A percentile compares a stretch with the other conserved stretches of the same genome.
Evolutionary conservation across 2,888 invertebrate genomes (phyloP).

Genomic region (Pristionchus arcanus): DNA sequence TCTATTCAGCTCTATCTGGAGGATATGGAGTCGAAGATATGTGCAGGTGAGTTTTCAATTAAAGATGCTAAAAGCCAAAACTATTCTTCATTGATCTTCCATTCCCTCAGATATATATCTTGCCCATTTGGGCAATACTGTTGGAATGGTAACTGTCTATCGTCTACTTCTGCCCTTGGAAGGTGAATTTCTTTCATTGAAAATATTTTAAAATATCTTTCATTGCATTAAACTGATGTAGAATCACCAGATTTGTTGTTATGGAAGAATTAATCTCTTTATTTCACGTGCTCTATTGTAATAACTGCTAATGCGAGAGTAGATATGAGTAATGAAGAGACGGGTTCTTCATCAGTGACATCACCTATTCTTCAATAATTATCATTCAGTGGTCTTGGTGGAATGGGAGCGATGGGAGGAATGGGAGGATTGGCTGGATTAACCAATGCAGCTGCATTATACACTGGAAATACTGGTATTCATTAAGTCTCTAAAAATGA

Average conservation of each 20-base stretch:
- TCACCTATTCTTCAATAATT: neutral
- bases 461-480: constrained; percentile 57
- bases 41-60: constrained; percentile 65
- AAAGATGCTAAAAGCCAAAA: neutral
- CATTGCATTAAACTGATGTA: too few relatives aligned
- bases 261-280: too few relatives aligned
- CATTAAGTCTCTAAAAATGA: neutral
- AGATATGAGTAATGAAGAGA: too few relatives aligned
- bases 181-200: neutral
- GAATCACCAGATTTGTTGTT: too few relatives aligned
- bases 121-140: constrained; percentile 78
- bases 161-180: constrained; percentile 60
- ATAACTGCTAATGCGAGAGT: too few relatives aligned
- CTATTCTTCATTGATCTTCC: neutral
- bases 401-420: constrained; percentile 8
- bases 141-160: constrained; percentile 75
- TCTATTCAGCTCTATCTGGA: constrained; percentile 74
- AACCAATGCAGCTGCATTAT: constrained; percentile 69
- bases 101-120: constrained; percentile 65
- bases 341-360: neutral
- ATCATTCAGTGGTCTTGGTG: constrained; percentile 53
- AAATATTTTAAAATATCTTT: too few relatives aligned
- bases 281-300: too few relatives aligned
- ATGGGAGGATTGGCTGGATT: constrained; percentile 66
- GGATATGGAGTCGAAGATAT: constrained; percentile 76